These are phyloP conservation scores for Serripes groenlandicus DNA, from an alignment of 2,888 invertebrate species.

Conservation along the genomic window DNA sequence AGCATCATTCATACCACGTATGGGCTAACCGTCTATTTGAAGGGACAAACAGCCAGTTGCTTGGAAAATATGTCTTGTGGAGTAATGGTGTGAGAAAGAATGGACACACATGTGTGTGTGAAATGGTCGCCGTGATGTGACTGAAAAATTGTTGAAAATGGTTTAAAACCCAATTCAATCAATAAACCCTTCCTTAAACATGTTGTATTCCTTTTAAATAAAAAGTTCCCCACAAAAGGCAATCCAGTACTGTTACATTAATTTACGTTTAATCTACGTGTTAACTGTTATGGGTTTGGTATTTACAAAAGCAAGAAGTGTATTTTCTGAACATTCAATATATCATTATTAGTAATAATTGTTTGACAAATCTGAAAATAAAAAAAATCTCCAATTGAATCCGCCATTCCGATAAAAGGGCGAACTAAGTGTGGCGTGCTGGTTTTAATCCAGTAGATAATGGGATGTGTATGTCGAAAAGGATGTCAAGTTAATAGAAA, in stretches of 20 bases:
- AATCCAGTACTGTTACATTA: background rate
- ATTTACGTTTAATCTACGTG: background rate
- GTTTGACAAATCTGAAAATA: background rate
- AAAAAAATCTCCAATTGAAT: background rate
- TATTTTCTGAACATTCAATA: background rate
- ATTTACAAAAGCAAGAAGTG: background rate
- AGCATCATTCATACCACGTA: too few relatives aligned
- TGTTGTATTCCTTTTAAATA: too few relatives aligned
- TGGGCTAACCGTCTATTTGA: too few relatives aligned
- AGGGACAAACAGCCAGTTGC: too few relatives aligned
- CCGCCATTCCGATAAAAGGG: background rate
- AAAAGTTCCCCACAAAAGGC: too few relatives aligned
- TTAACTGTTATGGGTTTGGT: background rate
- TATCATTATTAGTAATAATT: background rate
- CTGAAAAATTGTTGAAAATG: too few relatives aligned
- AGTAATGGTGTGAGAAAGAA: too few relatives aligned
- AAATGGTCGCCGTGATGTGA: too few relatives aligned
- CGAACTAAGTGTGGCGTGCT: background rate
- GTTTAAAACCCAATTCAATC: too few relatives aligned
- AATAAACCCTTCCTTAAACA: too few relatives aligned
- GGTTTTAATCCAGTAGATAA: conserved; percentile 13
- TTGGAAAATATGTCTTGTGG: too few relatives aligned
- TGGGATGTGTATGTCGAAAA: background rate
- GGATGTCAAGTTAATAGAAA: background rate
- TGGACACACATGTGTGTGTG: too few relatives aligned